These are phyloP conservation scores for Ridgeia piscesae DNA, from an alignment of 1,140 invertebrate species.

Conservation along the genomic window DNA sequence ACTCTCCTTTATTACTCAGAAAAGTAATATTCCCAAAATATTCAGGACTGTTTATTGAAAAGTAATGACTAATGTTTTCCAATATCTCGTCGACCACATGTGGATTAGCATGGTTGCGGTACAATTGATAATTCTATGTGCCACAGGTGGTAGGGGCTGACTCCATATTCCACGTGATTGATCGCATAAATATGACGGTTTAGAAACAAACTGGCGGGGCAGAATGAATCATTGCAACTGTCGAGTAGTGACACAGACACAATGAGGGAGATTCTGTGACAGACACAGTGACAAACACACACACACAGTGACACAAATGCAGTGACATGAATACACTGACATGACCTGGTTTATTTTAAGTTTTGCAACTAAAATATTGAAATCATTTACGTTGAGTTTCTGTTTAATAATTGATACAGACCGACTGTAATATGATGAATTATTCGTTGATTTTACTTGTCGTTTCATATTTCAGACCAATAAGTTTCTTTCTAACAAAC, in stretches of 20 bases:
- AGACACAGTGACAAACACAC: neutral
- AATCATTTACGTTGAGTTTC: neutral
- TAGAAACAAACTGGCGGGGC: neutral
- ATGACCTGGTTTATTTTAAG: neutral
- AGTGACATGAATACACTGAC: neutral
- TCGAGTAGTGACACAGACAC: neutral
- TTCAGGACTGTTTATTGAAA: neutral
- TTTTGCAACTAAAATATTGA: neutral
- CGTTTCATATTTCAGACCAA: neutral
- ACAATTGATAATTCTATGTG: neutral
- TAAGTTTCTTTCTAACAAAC: neutral
- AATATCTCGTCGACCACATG: neutral
- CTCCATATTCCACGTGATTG: neutral
- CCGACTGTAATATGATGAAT: neutral
- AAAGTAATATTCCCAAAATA: no score
- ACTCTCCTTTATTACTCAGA: no score
- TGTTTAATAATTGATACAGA: neutral
- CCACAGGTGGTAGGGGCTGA: neutral
- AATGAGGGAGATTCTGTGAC: neutral
- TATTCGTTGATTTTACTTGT: neutral
- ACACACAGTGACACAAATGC: neutral
- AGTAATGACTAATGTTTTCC: neutral
- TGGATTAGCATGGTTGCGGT: neutral
- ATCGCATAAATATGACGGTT: neutral
- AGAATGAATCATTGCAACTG: neutral